These are phyloP conservation scores for Polypterus senegalus DNA, from an alignment of 2,113 vertebrate species.

Conservation along the genomic window DNA sequence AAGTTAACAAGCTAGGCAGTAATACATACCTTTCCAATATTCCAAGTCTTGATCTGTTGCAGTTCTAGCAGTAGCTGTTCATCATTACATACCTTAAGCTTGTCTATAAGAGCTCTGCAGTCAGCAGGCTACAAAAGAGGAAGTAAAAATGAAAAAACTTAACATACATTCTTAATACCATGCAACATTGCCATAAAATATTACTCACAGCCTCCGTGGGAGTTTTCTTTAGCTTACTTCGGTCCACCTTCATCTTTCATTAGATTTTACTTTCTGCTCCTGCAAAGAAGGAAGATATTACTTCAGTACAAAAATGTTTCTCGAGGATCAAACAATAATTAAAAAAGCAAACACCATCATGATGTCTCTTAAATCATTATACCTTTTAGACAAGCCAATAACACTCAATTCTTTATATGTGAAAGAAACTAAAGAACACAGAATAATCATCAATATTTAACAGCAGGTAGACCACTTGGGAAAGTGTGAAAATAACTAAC, in stretches of 20 bases:
- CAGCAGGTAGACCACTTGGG: too few relatives aligned
- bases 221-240: conserved; percentile 91
- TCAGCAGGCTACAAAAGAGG: conserved; percentile 65
- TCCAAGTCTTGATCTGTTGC: conserved; percentile 94
- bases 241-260: conserved; percentile 85
- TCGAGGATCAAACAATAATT: too few relatives aligned
- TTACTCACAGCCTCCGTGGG: conserved; percentile 87
- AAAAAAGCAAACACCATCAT: too few relatives aligned
- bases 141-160: background rate
- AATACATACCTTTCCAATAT: conserved; percentile 87
- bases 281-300: conserved; percentile 23
- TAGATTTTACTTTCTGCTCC: conserved; percentile 54
- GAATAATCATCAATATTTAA: too few relatives aligned
- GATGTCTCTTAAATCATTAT: too few relatives aligned
- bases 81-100: conserved; percentile 81
- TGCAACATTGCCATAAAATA: background rate
- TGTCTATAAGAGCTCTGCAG: conserved; percentile 88
- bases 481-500: too few relatives aligned
- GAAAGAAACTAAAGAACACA: too few relatives aligned
- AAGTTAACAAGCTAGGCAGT: too few relatives aligned
- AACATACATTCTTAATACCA: background rate
- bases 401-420: too few relatives aligned
- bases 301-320: too few relatives aligned
- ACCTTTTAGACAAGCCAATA: too few relatives aligned
- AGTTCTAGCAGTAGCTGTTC: conserved; percentile 81